phyloP scores from a whole-genome alignment of 2,797 vertebrate genomes.

The Halcyon leucocephala region DNA sequence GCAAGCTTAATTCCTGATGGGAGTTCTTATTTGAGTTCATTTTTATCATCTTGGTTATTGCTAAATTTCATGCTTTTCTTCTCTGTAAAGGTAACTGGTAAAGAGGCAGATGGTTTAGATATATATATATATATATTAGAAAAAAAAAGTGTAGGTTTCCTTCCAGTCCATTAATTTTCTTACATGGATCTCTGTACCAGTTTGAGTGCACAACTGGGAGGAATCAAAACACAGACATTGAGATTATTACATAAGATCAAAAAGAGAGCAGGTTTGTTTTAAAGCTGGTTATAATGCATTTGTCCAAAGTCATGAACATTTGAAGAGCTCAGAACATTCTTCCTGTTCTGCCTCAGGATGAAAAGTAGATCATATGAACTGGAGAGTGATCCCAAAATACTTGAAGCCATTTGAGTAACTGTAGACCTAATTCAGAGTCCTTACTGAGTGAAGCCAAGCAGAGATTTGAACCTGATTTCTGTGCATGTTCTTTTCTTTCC shows the following conservation, averaged over 20 bases:
- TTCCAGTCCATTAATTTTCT: constrained; percentile 37
- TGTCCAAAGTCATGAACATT: neutral
- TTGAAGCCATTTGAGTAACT: neutral
- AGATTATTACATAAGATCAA: neutral
- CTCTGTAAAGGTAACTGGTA: neutral
- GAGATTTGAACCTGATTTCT: constrained; percentile 8
- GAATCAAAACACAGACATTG: neutral
- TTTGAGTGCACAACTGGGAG: neutral
- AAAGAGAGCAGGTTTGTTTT: neutral
- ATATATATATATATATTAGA: neutral
- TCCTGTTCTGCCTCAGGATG: constrained; percentile 32
- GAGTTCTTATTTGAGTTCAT: neutral
- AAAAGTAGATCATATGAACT: neutral
- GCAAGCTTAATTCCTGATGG: neutral
- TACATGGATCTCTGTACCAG: neutral
- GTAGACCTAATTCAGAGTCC: neutral
- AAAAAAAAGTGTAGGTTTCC: neutral
- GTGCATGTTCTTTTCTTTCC: neutral
- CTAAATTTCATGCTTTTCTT: neutral
- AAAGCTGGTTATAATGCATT: neutral
- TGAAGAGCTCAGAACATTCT: neutral
- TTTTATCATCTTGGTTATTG: neutral
- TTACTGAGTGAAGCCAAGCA: neutral
- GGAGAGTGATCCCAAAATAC: constrained; percentile 4
- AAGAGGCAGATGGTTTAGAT: neutral